phyloP scores from a whole-genome alignment of 2,113 vertebrate species.

The Callithrix jacchus region DNA sequence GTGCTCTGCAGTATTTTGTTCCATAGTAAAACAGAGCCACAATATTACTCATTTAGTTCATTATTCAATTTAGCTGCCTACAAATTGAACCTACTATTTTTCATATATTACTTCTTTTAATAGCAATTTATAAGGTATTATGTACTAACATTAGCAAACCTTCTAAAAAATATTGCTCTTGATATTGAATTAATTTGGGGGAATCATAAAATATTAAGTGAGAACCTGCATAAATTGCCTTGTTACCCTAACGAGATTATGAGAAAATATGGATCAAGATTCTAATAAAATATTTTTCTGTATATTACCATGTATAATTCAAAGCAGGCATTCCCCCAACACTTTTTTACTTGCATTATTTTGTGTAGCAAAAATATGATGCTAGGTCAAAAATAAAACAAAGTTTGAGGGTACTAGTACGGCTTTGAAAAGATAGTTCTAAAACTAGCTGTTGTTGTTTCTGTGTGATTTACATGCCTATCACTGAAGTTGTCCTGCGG shows the following conservation, averaged over 20 bases:
- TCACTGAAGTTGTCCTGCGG: not conserved
- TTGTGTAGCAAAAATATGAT: not conserved
- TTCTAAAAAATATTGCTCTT: not conserved
- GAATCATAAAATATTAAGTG: not conserved
- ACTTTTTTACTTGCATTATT: not conserved
- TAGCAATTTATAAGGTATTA: not conserved
- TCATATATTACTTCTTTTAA: not conserved
- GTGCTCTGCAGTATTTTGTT: not conserved
- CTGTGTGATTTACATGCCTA: not conserved
- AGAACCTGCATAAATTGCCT: not conserved
- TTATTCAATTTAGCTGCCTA: not conserved
- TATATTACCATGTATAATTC: not conserved
- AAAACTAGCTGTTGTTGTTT: not conserved
- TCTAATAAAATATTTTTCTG: not conserved
- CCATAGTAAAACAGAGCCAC: not conserved
- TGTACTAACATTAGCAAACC: not conserved
- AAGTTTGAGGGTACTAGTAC: not conserved
- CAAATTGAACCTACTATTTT: not conserved
- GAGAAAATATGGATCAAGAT: not conserved
- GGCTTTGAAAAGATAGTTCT: not conserved
- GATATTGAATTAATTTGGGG: not conserved
- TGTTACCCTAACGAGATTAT: not conserved
- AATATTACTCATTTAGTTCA: not conserved
- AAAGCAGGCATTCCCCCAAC: not conserved
- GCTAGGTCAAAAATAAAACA: not conserved